These are phyloP conservation scores for Hylaeus anthracinus DNA, from an alignment of 1,140 invertebrate species.

Conservation along the genomic window DNA sequence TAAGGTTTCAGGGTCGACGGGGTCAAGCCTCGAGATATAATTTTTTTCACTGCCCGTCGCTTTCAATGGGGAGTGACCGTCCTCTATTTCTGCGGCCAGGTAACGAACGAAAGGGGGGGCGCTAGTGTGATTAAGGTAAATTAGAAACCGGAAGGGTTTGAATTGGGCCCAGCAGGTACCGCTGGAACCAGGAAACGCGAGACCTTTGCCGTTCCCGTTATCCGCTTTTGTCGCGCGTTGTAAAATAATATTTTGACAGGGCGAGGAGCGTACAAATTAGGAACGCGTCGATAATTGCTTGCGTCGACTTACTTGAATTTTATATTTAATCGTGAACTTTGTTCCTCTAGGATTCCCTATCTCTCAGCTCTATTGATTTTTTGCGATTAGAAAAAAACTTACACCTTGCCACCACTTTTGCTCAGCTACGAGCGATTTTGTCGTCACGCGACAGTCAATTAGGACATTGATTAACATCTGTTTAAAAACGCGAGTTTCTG, in stretches of 20 bases:
- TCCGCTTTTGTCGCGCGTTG: background rate
- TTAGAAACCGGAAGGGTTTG: slow-evolving; percentile 34
- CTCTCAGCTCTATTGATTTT: too few relatives aligned
- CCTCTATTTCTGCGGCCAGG: slow-evolving; percentile 5
- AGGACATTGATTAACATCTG: too few relatives aligned
- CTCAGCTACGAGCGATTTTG: too few relatives aligned
- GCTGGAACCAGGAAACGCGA: slow-evolving; percentile 40
- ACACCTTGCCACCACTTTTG: too few relatives aligned
- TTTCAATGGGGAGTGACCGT: slow-evolving; percentile 11
- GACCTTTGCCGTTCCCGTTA: slow-evolving; percentile 29
- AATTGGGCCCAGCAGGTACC: slow-evolving; percentile 14
- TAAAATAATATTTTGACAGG: background rate
- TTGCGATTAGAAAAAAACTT: too few relatives aligned
- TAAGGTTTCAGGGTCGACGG: slow-evolving; percentile 36
- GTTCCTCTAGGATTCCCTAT: too few relatives aligned
- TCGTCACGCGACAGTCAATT: too few relatives aligned
- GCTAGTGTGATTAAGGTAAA: slow-evolving; percentile 29
- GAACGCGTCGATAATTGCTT: too few relatives aligned
- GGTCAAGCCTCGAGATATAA: slow-evolving; percentile 53
- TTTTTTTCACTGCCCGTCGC: slow-evolving; percentile 17
- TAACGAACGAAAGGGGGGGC: background rate
- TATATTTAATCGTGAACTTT: too few relatives aligned
- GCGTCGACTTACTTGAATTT: too few relatives aligned
- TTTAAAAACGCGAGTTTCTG: too few relatives aligned
- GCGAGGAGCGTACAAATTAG: background rate